Percentiles rank a stretch among this genome's conserved stretches.
Evolutionary conservation across 2,888 invertebrate genomes (phyloP).

Genomic region (Tortricodes alternella): DNA sequence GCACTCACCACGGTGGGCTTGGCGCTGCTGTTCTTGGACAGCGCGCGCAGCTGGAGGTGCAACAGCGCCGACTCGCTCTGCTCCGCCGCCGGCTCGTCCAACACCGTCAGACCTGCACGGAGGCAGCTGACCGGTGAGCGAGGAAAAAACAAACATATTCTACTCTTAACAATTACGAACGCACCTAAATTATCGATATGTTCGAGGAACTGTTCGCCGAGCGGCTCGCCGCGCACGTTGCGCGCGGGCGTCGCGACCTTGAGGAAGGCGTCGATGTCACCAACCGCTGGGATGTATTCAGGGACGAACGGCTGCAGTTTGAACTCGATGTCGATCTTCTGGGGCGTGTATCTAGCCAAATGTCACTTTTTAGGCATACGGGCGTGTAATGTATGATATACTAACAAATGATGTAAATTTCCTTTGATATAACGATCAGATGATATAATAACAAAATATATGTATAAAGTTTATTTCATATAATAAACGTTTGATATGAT

Average conservation of each 20-base stretch:
- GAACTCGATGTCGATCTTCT: constrained; percentile 94
- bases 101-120: constrained; percentile 85
- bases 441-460: too few species aligned
- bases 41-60: constrained; percentile 92
- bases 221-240: constrained; percentile 53
- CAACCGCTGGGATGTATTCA: constrained; percentile 98
- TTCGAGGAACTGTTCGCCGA: constrained; percentile 71
- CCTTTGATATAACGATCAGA: too few species aligned
- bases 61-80: constrained; percentile 98
- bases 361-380: too few species aligned
- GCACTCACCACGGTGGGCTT: constrained; percentile 67
- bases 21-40: constrained; percentile 78
- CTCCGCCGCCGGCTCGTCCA: constrained; percentile 97
- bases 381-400: too few species aligned
- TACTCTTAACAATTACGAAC: constrained; percentile 14
- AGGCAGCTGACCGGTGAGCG: too few species aligned
- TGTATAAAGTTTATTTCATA: too few species aligned
- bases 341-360: constrained; percentile 91
- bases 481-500: too few species aligned
- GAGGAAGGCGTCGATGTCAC: constrained; percentile 98
- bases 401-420: too few species aligned
- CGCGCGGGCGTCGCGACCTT: constrained; percentile 94
- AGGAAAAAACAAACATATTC: too few species aligned
- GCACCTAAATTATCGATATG: constrained; percentile 82
- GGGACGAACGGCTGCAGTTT: constrained; percentile 97